Evolutionary conservation across 1,140 invertebrate genomes (phyloP).

Genomic region (Ganaspis sp.): DNA sequence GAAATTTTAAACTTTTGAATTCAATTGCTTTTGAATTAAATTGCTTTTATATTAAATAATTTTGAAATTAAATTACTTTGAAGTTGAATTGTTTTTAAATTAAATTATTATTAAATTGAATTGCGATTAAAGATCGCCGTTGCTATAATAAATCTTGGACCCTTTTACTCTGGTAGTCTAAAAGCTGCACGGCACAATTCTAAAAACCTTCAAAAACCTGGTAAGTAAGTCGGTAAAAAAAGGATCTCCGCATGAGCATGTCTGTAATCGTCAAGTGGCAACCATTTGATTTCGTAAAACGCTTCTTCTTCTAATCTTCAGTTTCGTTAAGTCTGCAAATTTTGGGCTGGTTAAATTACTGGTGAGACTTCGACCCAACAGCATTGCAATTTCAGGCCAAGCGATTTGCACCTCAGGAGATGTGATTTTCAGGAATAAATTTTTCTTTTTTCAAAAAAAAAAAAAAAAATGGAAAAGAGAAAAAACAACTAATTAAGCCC

Average conservation of each 20-base stretch:
- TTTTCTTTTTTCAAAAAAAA: no score
- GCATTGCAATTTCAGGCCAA: not conserved
- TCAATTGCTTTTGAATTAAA: no score
- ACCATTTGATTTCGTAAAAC: conserved; percentile 31
- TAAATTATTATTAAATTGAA: no score
- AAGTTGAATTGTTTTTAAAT: no score
- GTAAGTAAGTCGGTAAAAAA: conserved; percentile 40
- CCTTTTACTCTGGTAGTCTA: not conserved
- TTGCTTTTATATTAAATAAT: no score
- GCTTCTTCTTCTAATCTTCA: conserved; percentile 42
- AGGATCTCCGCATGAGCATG: conserved; percentile 53
- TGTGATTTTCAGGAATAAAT: conserved; percentile 63
- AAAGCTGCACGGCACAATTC: conserved; percentile 10
- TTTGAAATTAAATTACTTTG: no score
- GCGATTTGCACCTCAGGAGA: conserved; percentile 71
- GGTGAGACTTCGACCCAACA: conserved; percentile 25
- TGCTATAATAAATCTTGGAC: no score
- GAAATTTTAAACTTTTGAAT: no score
- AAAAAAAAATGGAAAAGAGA: no score
- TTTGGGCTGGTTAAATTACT: conserved; percentile 39
- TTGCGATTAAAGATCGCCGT: no score
- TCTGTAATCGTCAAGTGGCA: conserved; percentile 16
- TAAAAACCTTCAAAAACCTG: not conserved
- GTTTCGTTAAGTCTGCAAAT: conserved; percentile 31
- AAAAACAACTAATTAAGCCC: not conserved